These are phyloP conservation scores for Oscheius myriophilus DNA, from an alignment of 2,888 invertebrate genomes.

Conservation along the genomic window DNA sequence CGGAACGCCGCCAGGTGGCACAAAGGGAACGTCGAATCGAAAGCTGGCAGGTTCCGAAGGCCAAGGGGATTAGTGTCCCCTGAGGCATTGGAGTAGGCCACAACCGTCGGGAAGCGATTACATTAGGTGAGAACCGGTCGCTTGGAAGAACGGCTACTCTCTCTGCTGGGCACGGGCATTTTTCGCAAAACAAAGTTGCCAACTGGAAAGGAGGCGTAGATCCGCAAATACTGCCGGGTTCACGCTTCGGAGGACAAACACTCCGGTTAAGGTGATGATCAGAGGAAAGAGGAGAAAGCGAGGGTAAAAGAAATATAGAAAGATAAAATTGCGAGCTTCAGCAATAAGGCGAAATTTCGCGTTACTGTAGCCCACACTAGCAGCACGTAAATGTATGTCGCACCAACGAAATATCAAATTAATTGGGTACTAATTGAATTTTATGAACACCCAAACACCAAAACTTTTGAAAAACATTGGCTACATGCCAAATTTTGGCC, in stretches of 20 bases:
- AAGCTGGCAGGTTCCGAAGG: neutral
- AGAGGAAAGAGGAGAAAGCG: no score
- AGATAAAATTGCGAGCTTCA: no score
- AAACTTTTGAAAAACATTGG: no score
- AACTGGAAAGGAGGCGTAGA: neutral
- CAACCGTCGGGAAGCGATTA: neutral
- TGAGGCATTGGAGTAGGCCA: neutral
- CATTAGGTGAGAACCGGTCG: neutral
- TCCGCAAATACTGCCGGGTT: conserved; percentile 10
- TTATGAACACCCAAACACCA: no score
- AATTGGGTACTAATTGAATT: neutral
- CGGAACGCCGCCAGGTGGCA: neutral
- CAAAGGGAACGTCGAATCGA: neutral
- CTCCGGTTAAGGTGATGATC: no score
- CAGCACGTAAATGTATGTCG: no score
- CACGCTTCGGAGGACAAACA: conserved; percentile 19
- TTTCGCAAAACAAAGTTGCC: neutral
- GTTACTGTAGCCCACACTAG: no score
- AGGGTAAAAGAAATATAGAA: no score
- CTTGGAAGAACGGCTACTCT: no score
- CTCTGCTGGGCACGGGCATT: neutral
- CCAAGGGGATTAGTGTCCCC: conserved; percentile 1
- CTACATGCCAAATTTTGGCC: no score
- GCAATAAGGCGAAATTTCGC: no score
- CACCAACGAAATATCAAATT: no score